These are phyloP conservation scores for Telenomus remus DNA, from an alignment of 1,140 invertebrate genomes.

Conservation along the genomic window DNA sequence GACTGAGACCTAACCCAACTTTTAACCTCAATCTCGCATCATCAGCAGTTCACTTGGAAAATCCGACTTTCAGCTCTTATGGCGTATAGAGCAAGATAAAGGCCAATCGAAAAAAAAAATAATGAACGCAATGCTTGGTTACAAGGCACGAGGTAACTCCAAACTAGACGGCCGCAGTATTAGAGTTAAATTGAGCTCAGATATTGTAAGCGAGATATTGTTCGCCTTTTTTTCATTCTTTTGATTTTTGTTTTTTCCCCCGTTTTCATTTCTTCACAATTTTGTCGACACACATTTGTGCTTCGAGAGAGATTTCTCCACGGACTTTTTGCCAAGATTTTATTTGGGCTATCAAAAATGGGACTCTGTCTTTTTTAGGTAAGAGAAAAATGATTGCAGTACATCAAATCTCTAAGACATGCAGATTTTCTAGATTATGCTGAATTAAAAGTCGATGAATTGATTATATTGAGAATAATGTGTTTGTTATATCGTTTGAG, in stretches of 20 bases:
- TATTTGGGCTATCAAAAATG: too few relatives aligned
- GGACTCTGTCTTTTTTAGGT: too few relatives aligned
- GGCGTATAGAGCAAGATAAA: constrained; percentile 31
- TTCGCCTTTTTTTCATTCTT: constrained; percentile 21
- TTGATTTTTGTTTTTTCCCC: constrained; percentile 4
- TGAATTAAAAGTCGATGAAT: too few relatives aligned
- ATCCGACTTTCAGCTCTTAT: constrained; percentile 43
- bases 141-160: constrained; percentile 15
- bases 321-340: too few relatives aligned
- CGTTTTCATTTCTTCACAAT: neutral
- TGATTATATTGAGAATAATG: too few relatives aligned
- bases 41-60: constrained; percentile 48
- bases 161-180: constrained; percentile 39
- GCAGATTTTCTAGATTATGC: too few relatives aligned
- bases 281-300: too few relatives aligned
- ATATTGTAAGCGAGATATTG: constrained; percentile 32
- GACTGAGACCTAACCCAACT: constrained; percentile 47
- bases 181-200: constrained; percentile 47
- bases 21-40: constrained; percentile 40
- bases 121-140: constrained; percentile 19
- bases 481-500: too few relatives aligned
- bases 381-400: too few relatives aligned
- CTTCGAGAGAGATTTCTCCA: too few relatives aligned
- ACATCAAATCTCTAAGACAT: too few relatives aligned
- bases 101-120: constrained; percentile 35